A percentile compares a stretch with the other conserved stretches of the same genome.
Evolutionary conservation across 2,888 invertebrate species (phyloP).

Genomic region (Taphrorychus bicolor): DNA sequence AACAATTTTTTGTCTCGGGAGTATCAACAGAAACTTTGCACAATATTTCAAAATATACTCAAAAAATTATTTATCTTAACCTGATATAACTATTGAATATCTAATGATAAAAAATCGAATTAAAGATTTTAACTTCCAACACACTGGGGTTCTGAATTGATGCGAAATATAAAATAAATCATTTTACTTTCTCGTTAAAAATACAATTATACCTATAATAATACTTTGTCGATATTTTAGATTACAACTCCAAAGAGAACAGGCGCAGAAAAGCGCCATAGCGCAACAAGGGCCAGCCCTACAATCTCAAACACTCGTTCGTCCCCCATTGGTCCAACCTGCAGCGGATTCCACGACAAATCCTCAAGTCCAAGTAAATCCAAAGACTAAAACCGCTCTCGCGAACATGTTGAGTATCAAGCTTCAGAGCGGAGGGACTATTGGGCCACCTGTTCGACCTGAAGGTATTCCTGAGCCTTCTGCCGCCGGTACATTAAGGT

Average conservation of each 20-base stretch:
- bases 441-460: conserved; percentile 63
- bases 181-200: background rate
- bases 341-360: conserved; percentile 49
- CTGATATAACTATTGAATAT: too few relatives aligned
- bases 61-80: too few relatives aligned
- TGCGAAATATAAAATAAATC: too few relatives aligned
- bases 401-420: conserved; percentile 93
- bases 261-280: conserved; percentile 49
- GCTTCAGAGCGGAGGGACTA: conserved; percentile 66
- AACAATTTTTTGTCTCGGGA: too few relatives aligned
- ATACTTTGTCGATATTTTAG: conserved; percentile 47
- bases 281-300: conserved; percentile 42
- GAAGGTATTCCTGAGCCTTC: conserved; percentile 59
- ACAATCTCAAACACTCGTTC: conserved; percentile 26
- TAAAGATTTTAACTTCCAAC: too few relatives aligned
- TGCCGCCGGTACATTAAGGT: conserved; percentile 72
- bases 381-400: conserved; percentile 93
- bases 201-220: background rate
- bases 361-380: conserved; percentile 66
- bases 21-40: too few relatives aligned
- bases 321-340: conserved; percentile 43
- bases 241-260: conserved; percentile 62
- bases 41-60: too few relatives aligned
- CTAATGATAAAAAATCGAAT: too few relatives aligned
- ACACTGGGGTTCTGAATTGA: too few relatives aligned